Conservation (phyloP, 2,888 invertebrate species). For the Spatulosminthurus flaviceps region DNA sequence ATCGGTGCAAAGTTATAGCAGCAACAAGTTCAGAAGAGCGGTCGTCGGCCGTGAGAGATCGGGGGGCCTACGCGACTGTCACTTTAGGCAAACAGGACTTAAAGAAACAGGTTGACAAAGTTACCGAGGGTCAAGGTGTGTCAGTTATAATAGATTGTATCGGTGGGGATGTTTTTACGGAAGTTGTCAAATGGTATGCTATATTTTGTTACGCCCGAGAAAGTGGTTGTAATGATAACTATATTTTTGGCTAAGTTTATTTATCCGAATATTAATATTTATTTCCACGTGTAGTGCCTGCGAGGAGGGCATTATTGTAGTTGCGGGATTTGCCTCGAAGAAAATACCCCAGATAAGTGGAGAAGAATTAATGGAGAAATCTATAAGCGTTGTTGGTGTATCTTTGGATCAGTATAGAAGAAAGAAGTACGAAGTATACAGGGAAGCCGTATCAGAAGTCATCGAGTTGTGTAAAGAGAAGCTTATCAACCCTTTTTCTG, state of each 20-base stretch:
- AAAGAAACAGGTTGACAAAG: constrained; percentile 69
- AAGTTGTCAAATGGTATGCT: constrained; percentile 71
- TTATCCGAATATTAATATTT: too few relatives aligned
- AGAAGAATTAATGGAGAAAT: constrained; percentile 64
- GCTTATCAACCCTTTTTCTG: constrained; percentile 72
- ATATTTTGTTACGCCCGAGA: background rate
- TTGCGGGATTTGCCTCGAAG: constrained; percentile 69
- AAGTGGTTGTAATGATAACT: background rate
- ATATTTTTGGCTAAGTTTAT: too few relatives aligned
- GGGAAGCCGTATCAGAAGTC: constrained; percentile 71
- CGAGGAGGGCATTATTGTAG: constrained; percentile 69
- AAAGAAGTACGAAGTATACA: constrained; percentile 70
- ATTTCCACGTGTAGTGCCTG: too few relatives aligned
- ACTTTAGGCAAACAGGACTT: constrained; percentile 71
- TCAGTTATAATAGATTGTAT: constrained; percentile 74
- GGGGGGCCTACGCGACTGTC: constrained; percentile 74
- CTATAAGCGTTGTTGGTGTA: constrained; percentile 69
- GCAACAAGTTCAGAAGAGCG: constrained; percentile 72
- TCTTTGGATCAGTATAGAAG: constrained; percentile 69
- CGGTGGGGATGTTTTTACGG: constrained; percentile 72
- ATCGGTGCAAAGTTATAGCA: constrained; percentile 76
- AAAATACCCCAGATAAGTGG: constrained; percentile 66
- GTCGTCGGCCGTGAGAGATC: constrained; percentile 55
- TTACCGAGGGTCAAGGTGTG: constrained; percentile 72
- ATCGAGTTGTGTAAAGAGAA: constrained; percentile 73